Conservation (phyloP, 2,797 vertebrate species). For the Betta splendens region DNA sequence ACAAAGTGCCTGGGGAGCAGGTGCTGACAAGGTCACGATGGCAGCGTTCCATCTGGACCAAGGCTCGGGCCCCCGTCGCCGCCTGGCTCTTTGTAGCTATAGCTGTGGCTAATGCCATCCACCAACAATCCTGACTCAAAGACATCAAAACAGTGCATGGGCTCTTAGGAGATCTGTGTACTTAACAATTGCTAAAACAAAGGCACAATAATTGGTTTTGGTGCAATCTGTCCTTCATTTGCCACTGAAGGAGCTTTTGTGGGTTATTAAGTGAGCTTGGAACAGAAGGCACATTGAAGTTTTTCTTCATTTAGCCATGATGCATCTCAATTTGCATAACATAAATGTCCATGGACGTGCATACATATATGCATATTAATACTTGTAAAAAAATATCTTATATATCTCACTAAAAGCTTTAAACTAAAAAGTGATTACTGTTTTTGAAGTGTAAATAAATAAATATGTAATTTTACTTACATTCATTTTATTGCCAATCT, state of each 20-base stretch:
- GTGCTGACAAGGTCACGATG: constrained; percentile 85
- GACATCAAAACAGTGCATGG: constrained; percentile 79
- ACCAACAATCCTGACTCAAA: constrained; percentile 77
- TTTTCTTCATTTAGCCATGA: constrained; percentile 63
- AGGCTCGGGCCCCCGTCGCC: constrained; percentile 62
- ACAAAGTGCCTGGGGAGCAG: constrained; percentile 85
- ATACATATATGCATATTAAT: constrained; percentile 52
- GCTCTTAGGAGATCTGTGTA: constrained; percentile 80
- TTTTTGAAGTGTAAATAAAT: background rate
- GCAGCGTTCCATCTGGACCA: constrained; percentile 83
- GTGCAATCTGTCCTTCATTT: constrained; percentile 81
- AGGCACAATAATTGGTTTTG: constrained; percentile 84
- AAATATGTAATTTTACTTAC: too few relatives aligned
- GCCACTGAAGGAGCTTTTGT: constrained; percentile 76
- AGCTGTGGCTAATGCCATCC: constrained; percentile 74
- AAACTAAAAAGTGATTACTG: background rate
- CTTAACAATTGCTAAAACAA: constrained; percentile 82
- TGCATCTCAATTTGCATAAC: constrained; percentile 71
- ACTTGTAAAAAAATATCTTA: background rate
- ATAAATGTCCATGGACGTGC: constrained; percentile 52
- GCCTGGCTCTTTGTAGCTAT: constrained; percentile 75
- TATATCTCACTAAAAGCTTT: background rate
- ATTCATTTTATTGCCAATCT: too few relatives aligned
- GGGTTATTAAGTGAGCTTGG: constrained; percentile 69
- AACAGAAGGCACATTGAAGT: constrained; percentile 77